A percentile compares a stretch with the other conserved stretches of the same genome.
Evolutionary conservation across 2,113 vertebrate genomes (phyloP).

Genomic region (Phrynocephalus versicolor): DNA sequence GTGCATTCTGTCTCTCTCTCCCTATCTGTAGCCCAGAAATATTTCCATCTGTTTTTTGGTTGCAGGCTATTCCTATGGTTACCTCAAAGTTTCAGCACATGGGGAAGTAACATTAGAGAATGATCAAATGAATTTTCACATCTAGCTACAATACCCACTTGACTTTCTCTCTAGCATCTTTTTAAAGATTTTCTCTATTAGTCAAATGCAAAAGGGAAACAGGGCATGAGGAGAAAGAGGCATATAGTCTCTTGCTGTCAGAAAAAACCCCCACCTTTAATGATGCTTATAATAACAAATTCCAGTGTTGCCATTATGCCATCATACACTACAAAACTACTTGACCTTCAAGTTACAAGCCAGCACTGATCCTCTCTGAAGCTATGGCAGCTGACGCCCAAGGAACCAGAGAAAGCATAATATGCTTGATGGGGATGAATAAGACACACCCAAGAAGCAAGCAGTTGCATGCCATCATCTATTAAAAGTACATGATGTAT

Average conservation of each 20-base stretch:
- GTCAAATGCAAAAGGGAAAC: no score
- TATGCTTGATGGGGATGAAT: background rate
- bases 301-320: no score
- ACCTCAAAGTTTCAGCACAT: background rate
- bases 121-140: background rate
- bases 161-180: background rate
- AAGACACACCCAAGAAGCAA: background rate
- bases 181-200: background rate
- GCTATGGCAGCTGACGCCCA: no score
- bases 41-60: background rate
- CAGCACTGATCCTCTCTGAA: no score
- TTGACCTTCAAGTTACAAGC: no score
- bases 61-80: background rate
- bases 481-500: constrained; percentile 23
- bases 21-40: background rate
- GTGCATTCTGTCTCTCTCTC: background rate
- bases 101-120: background rate
- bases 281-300: no score
- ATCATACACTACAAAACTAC: no score
- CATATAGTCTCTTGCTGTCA: no score
- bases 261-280: no score
- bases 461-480: background rate
- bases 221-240: no score
- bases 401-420: no score
- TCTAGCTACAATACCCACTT: background rate